Conservation (phyloP, 2,797 vertebrate genomes). For the Picus viridis region DNA sequence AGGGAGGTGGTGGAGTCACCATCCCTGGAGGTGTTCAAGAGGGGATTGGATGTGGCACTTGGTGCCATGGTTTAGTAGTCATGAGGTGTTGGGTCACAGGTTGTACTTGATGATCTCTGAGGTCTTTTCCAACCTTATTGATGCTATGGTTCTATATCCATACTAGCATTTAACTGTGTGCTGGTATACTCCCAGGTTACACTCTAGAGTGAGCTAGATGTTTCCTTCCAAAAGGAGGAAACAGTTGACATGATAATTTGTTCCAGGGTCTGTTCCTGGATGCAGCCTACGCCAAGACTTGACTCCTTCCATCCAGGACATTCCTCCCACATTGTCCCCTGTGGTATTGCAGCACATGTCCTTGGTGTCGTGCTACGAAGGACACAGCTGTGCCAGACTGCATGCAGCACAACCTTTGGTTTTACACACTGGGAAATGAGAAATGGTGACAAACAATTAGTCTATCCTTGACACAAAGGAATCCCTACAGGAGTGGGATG, state of each 20-base stretch:
- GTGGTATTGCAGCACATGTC: background rate
- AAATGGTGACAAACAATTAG: background rate
- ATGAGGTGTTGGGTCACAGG: too few species aligned
- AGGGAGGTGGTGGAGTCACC: too few species aligned
- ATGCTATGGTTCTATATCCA: background rate
- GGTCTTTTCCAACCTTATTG: too few species aligned
- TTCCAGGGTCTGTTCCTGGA: slow-evolving; percentile 56
- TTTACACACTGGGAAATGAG: background rate
- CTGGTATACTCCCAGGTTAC: background rate
- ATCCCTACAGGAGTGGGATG: background rate
- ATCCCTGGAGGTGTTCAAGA: too few species aligned
- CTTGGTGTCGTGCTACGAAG: slow-evolving; percentile 47
- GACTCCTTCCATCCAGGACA: slow-evolving; percentile 31
- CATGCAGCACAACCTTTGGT: background rate
- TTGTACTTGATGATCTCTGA: too few species aligned
- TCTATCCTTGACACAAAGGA: background rate
- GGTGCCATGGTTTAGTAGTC: too few species aligned
- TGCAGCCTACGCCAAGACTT: background rate
- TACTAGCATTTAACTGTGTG: background rate
- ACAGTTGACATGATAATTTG: slow-evolving; percentile 8
- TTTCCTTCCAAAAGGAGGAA: slow-evolving; percentile 6
- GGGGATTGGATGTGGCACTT: too few species aligned
- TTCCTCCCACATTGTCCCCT: slow-evolving; percentile 39
- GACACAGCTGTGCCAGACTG: slow-evolving; percentile 27
- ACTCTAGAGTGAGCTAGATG: background rate